Evolutionary conservation across 2,113 vertebrate species (phyloP).

Genomic region (Cercopithecus mona): DNA sequence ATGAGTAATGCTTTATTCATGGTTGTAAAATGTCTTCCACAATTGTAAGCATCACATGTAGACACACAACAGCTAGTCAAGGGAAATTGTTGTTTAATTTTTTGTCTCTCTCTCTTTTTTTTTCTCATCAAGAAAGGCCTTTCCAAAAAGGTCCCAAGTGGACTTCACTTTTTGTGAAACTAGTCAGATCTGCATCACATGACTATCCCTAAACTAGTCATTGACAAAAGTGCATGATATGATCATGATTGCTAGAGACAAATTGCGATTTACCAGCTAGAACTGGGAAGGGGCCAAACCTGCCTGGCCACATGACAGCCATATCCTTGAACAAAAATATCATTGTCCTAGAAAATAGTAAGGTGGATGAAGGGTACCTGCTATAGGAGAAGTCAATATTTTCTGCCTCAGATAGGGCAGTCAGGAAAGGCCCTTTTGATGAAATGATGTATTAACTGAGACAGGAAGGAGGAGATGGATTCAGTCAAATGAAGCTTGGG

Average conservation of each 20-base stretch:
- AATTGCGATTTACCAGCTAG: neutral
- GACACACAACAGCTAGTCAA: neutral
- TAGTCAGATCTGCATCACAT: neutral
- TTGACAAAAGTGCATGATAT: neutral
- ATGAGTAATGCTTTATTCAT: neutral
- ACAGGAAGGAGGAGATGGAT: neutral
- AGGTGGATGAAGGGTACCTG: neutral
- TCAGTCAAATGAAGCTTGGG: neutral
- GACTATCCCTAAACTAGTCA: neutral
- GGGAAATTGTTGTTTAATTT: neutral
- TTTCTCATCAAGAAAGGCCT: neutral
- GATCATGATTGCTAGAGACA: neutral
- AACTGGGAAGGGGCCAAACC: neutral
- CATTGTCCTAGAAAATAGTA: neutral
- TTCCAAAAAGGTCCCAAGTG: neutral
- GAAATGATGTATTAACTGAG: neutral
- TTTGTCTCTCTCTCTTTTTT: neutral
- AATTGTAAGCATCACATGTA: neutral
- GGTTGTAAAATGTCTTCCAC: neutral
- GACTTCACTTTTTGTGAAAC: neutral
- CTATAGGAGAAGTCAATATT: neutral
- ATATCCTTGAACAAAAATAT: conserved; percentile 12
- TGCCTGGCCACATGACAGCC: neutral
- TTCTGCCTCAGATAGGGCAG: neutral
- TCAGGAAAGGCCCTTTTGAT: neutral